phyloP scores from a whole-genome alignment of 64 coral and sea anemone species.

The Porites lutea region DNA sequence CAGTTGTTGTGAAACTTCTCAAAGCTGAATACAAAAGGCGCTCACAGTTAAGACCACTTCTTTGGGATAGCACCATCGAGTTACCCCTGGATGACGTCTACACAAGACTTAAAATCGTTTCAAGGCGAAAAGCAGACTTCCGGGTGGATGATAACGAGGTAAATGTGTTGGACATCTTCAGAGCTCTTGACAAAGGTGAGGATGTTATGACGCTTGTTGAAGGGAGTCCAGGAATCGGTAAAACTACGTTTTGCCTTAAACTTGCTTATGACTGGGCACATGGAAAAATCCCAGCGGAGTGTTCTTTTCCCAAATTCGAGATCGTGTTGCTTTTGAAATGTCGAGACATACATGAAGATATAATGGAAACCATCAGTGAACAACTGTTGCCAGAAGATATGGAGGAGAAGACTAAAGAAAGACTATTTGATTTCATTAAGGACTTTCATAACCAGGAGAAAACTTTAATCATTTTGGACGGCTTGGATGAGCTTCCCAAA shows the following conservation, averaged over 20 bases:
- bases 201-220: not conserved
- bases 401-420: not conserved
- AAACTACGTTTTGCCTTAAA: slow-evolving; percentile 40
- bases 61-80: not conserved
- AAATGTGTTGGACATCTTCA: not conserved
- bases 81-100: not conserved
- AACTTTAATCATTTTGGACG: slow-evolving; percentile 3
- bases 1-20: not conserved
- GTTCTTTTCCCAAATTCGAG: not conserved
- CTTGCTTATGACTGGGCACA: slow-evolving; percentile 35
- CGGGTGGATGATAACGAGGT: too few relatives aligned
- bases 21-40: not conserved
- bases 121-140: not conserved
- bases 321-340: slow-evolving; percentile 8
- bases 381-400: slow-evolving; percentile 3
- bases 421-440: not conserved
- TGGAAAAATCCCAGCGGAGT: not conserved
- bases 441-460: slow-evolving; percentile 15
- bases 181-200: not conserved
- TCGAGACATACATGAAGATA: slow-evolving; percentile 6
- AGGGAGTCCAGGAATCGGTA: slow-evolving; percentile 24
- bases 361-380: slow-evolving; percentile 32
- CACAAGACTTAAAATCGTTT: not conserved
- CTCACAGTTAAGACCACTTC: not conserved
- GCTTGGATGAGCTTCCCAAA: slow-evolving; percentile 14